Evolutionary conservation across 2,113 vertebrate species (phyloP).

Genomic region (Meleagris gallopavo): DNA sequence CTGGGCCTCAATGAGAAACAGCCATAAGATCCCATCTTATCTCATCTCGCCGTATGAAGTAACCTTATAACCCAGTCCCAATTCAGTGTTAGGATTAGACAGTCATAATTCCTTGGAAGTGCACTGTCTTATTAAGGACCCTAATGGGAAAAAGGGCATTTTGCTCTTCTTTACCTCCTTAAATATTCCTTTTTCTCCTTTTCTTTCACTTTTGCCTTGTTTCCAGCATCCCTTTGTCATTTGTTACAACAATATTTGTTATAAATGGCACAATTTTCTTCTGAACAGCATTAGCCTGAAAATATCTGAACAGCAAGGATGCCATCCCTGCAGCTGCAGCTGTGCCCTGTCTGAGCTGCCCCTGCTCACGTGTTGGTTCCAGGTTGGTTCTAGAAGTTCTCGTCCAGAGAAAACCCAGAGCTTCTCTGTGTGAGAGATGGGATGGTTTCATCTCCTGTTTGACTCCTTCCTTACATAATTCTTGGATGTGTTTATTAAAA

Average conservation of each 20-base stretch:
- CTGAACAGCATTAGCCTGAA: not conserved
- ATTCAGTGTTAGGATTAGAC: not conserved
- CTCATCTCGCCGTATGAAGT: not conserved
- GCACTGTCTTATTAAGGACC: not conserved
- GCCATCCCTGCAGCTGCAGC: not conserved
- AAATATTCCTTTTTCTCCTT: not conserved
- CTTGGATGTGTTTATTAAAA: not conserved
- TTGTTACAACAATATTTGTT: not conserved
- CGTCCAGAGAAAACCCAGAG: not conserved
- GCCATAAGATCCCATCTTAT: not conserved
- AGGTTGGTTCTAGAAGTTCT: not conserved
- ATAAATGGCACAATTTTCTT: not conserved
- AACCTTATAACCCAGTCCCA: not conserved
- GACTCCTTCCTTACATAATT: not conserved
- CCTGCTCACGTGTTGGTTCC: not conserved
- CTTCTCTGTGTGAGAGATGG: not conserved
- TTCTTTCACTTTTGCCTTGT: not conserved
- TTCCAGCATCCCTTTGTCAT: not conserved
- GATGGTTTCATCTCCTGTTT: not conserved
- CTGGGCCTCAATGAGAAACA: not conserved
- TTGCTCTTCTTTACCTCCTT: not conserved
- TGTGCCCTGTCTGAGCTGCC: not conserved
- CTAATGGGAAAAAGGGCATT: accelerated
- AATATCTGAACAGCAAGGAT: not conserved
- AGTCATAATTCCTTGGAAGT: not conserved